These are phyloP conservation scores for Allobates femoralis DNA, from an alignment of 2,797 vertebrate species.

Conservation along the genomic window DNA sequence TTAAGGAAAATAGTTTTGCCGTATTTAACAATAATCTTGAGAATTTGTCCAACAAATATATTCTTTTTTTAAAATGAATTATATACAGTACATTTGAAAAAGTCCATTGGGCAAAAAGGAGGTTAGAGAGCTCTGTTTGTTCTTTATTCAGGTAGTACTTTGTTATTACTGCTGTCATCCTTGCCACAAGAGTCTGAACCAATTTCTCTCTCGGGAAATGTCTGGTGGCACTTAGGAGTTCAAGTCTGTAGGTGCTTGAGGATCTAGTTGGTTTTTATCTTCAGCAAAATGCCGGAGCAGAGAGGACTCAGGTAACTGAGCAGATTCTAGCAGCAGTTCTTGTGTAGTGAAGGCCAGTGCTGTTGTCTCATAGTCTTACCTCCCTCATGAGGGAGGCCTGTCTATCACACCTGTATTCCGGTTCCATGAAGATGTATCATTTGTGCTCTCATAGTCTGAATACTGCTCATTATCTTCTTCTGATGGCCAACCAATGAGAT, in stretches of 20 bases:
- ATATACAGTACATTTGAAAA: slow-evolving; percentile 88
- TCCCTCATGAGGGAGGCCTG: slow-evolving; percentile 73
- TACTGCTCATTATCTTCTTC: slow-evolving; percentile 99
- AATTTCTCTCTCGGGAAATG: slow-evolving; percentile 80
- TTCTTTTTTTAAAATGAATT: slow-evolving; percentile 83
- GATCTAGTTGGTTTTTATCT: slow-evolving; percentile 77
- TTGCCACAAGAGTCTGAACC: slow-evolving; percentile 81
- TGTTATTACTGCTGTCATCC: slow-evolving; percentile 81
- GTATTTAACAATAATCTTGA: slow-evolving; percentile 84
- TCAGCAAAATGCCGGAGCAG: slow-evolving; percentile 71
- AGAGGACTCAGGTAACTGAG: slow-evolving; percentile 76
- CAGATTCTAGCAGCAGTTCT: slow-evolving; percentile 82
- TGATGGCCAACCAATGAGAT: slow-evolving; percentile 98
- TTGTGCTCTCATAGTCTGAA: slow-evolving; percentile 99
- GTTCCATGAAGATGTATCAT: slow-evolving; percentile 97
- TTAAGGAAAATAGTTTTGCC: slow-evolving; percentile 85
- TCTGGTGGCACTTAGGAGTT: slow-evolving; percentile 87
- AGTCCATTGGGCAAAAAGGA: slow-evolving; percentile 86
- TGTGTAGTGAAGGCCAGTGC: slow-evolving; percentile 80
- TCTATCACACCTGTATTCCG: slow-evolving; percentile 95
- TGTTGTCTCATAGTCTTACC: slow-evolving; percentile 78
- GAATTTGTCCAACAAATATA: slow-evolving; percentile 88
- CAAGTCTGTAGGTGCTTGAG: slow-evolving; percentile 84
- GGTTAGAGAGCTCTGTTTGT: slow-evolving; percentile 85
- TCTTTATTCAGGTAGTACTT: slow-evolving; percentile 85